Evolutionary conservation across 2,888 invertebrate genomes (phyloP).

Genomic region (Rotaria magnacalcarata): DNA sequence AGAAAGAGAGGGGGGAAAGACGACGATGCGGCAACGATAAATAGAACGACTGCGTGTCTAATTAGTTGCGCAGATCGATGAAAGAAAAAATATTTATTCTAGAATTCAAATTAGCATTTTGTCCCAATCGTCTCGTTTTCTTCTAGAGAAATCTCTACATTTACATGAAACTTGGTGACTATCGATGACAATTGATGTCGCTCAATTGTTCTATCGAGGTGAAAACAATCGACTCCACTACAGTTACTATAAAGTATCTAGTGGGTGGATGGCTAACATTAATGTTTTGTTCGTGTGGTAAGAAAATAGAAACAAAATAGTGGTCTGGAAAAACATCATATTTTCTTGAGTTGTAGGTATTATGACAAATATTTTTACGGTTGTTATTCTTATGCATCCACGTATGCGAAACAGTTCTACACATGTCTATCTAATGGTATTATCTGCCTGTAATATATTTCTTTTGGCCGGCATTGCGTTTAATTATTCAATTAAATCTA

Average conservation of each 20-base stretch:
- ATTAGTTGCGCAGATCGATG: neutral
- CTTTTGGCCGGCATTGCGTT: neutral
- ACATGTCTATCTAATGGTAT: slow-evolving; percentile 21
- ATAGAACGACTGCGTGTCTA: neutral
- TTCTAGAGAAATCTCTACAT: neutral
- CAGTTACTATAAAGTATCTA: neutral
- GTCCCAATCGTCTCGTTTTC: too few relatives aligned
- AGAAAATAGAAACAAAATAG: neutral
- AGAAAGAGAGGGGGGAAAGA: neutral
- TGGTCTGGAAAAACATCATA: neutral
- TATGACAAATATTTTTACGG: slow-evolving; percentile 11
- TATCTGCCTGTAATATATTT: slow-evolving; percentile 4
- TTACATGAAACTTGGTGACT: neutral
- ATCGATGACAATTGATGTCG: neutral
- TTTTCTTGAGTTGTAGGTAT: neutral
- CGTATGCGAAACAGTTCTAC: slow-evolving; percentile 19
- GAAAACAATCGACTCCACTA: neutral
- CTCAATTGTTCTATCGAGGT: neutral
- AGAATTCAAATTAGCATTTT: too few relatives aligned
- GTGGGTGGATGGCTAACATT: slow-evolving; percentile 11
- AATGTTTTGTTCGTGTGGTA: slow-evolving; percentile 14
- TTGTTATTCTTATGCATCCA: neutral
- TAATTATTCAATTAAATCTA: slow-evolving; percentile 25
- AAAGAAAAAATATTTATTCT: neutral
- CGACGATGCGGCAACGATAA: neutral